Conservation (phyloP, 1,140 invertebrate species). For the Drosophila malerkotliana region DNA sequence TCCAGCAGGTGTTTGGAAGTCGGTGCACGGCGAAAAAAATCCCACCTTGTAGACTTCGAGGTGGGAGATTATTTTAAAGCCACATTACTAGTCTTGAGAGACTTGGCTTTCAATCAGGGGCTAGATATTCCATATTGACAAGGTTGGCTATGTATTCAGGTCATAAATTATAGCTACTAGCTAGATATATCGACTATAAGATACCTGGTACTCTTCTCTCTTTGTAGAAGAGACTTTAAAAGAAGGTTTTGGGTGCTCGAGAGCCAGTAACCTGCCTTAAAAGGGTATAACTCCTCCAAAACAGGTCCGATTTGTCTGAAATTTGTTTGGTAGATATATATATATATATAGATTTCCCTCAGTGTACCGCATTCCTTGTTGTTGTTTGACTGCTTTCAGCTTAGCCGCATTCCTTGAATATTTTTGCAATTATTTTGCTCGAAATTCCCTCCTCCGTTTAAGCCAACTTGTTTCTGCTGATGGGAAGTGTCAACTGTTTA, state of each 20-base stretch:
- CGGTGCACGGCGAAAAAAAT: constrained; percentile 17
- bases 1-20: constrained; percentile 23
- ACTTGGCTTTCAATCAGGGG: neutral
- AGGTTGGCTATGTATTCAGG: too few species aligned
- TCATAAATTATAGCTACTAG: too few species aligned
- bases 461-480: constrained; percentile 21
- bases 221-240: too few species aligned
- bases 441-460: constrained; percentile 41
- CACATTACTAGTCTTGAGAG: neutral
- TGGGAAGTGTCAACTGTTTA: constrained; percentile 29
- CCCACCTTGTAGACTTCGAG: neutral
- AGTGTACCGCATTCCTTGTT: constrained; percentile 20
- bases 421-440: constrained; percentile 64
- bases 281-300: too few species aligned
- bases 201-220: neutral
- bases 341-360: neutral
- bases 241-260: too few species aligned
- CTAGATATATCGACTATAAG: too few species aligned
- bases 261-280: too few species aligned
- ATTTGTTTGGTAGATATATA: neutral
- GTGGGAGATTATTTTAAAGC: neutral
- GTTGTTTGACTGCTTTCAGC: constrained; percentile 44
- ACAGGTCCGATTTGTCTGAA: too few species aligned
- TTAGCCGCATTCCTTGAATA: constrained; percentile 70
- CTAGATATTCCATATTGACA: too few species aligned